Evolutionary conservation across 2,888 invertebrate genomes (phyloP).

Genomic region (Cheilosia pagana): DNA sequence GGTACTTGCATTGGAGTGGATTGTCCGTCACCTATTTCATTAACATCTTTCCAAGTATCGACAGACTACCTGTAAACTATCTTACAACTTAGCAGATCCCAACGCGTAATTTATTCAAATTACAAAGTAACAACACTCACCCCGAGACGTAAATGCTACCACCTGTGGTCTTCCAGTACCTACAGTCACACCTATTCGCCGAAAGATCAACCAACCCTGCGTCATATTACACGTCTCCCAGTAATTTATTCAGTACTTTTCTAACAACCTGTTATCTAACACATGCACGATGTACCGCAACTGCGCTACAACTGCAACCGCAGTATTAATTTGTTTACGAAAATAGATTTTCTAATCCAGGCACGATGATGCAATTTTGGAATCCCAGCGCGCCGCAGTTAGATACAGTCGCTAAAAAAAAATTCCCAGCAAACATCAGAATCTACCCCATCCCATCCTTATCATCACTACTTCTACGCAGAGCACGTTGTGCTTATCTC

Average conservation of each 20-base stretch:
- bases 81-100: neutral
- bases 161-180: neutral
- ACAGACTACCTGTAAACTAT: neutral
- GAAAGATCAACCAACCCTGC: neutral
- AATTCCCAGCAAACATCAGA: conserved; percentile 8
- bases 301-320: neutral
- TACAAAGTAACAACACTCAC: neutral
- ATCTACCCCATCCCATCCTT: neutral
- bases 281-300: neutral
- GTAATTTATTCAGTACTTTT: neutral
- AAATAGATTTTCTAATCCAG: neutral
- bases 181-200: too few relatives aligned
- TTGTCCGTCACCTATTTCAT: neutral
- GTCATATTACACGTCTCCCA: neutral
- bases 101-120: neutral
- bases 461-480: neutral
- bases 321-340: neutral
- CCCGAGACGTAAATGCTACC: neutral
- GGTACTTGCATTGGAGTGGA: too few relatives aligned
- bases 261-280: neutral
- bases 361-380: neutral
- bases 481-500: neutral
- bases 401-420: neutral
- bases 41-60: neutral
- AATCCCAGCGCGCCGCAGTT: neutral